Base-by-base conservation (phyloP, 2,888 invertebrate genomes). In the Pterostichus niger region DNA sequence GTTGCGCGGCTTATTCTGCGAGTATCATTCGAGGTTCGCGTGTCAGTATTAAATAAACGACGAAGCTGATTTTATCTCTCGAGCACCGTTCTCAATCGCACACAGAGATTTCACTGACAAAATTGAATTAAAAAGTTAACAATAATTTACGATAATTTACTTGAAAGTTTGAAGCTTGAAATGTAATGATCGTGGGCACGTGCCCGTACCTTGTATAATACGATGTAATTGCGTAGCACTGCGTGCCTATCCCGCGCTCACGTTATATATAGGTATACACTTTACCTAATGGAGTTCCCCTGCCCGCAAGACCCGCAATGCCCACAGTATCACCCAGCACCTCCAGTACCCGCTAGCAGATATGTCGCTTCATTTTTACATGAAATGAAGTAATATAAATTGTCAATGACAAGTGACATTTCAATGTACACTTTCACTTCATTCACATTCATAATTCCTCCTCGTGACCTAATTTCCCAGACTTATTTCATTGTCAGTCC, bases 31-130 rank as follows among this genome's bases (percentile, higher is more conserved):
- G 35, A 13, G 33, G 52, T 52, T 80, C 17, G 80, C 80, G 80
- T 80, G 80, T 80, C 68, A 49, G 80, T 33, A 68, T 80, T 80
- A 80, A 80, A 80, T 80, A 80, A 64, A 80, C 80, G 80, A 80
- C 80, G 49, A 68, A 52, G 80, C 52, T 64, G 80, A 80, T 80
- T 64, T 80, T 80, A 80, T 80, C 80, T 80, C 80, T 80, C 80
- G 68, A 80, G 80, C 35, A 80, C 80, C 64, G 80, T 49, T 80
- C 49, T 80, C 68, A 80, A 68, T 68, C 49, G 52, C 80, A 80
- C 46, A 80, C 59, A 77, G 77, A 59, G 59, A 59, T 77, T 77
- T 59, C 77, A 77, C 80, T 49, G 35, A 68, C 80, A 35, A 80
- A 80, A 80, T 80, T 80, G 68, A 80, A 68, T 80, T 80, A 80